phyloP scores from a whole-genome alignment of 2,888 invertebrate species.

The Aleiodes testaceus region DNA sequence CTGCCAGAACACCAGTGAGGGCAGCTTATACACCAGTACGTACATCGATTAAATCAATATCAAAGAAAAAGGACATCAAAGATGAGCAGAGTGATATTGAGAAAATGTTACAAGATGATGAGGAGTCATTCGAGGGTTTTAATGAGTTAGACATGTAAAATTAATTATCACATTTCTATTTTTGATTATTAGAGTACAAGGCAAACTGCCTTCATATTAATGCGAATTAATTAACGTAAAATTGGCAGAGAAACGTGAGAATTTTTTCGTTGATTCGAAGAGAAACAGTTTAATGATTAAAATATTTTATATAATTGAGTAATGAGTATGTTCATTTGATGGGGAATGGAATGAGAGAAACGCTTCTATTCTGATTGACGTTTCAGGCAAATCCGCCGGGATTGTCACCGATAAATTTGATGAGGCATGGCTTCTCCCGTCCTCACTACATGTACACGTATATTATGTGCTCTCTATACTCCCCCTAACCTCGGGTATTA shows the following conservation, averaged over 20 bases:
- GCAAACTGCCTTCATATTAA: too few species aligned
- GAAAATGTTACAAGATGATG: slow-evolving; percentile 60
- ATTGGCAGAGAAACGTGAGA: too few species aligned
- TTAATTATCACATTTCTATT: not conserved
- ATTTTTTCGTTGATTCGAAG: too few species aligned
- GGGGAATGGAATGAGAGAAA: too few species aligned
- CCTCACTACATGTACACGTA: slow-evolving; percentile 12
- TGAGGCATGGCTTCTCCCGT: not conserved
- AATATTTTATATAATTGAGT: too few species aligned
- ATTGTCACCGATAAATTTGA: slow-evolving; percentile 25
- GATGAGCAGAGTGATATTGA: slow-evolving; percentile 59
- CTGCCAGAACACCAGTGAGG: slow-evolving; percentile 36
- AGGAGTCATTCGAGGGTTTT: slow-evolving; percentile 32
- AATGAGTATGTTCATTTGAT: too few species aligned
- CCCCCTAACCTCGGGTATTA: slow-evolving; percentile 15
- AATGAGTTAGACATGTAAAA: slow-evolving; percentile 3
- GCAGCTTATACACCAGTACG: slow-evolving; percentile 41
- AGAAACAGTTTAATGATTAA: too few species aligned
- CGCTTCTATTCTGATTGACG: not conserved
- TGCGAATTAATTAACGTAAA: too few species aligned
- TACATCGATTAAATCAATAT: slow-evolving; percentile 30
- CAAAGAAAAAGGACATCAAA: slow-evolving; percentile 45
- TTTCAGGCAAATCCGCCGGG: not conserved
- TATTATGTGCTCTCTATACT: slow-evolving; percentile 22
- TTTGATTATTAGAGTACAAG: too few species aligned